Conservation (phyloP, 2,888 invertebrate genomes). For the Phyllotreta striolata region DNA sequence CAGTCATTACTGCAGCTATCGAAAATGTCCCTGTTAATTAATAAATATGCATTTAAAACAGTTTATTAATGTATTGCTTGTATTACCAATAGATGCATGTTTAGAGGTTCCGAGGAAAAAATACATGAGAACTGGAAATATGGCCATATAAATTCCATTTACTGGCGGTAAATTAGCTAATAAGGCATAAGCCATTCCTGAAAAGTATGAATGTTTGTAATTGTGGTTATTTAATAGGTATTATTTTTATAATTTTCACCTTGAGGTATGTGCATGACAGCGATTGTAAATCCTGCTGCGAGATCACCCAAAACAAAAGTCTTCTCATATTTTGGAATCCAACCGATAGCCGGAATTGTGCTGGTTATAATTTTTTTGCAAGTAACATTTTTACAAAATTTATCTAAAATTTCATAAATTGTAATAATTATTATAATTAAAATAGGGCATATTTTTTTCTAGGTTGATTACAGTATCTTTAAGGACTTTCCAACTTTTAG, state of each 20-base stretch:
- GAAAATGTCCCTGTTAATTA: conserved; percentile 76
- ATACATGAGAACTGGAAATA: conserved; percentile 89
- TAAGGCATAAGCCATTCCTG: conserved; percentile 76
- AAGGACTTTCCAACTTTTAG: too few relatives aligned
- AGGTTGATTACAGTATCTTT: too few relatives aligned
- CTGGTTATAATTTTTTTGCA: not conserved
- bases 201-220: not conserved
- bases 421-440: too few relatives aligned
- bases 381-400: too few relatives aligned
- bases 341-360: conserved; percentile 64
- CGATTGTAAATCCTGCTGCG: conserved; percentile 82
- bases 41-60: conserved; percentile 46
- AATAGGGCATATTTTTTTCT: too few relatives aligned
- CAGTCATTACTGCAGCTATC: conserved; percentile 89
- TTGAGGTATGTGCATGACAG: conserved; percentile 86
- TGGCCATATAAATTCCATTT: conserved; percentile 81
- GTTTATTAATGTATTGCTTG: not conserved
- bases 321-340: conserved; percentile 71
- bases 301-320: conserved; percentile 72
- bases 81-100: conserved; percentile 84
- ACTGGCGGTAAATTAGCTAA: conserved; percentile 78
- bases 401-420: too few relatives aligned
- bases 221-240: too few relatives aligned
- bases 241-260: conserved; percentile 60
- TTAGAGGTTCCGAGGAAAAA: conserved; percentile 87